Evolutionary conservation across 2,797 vertebrate genomes (phyloP).

Genomic region (Syngnathus rostellatus): DNA sequence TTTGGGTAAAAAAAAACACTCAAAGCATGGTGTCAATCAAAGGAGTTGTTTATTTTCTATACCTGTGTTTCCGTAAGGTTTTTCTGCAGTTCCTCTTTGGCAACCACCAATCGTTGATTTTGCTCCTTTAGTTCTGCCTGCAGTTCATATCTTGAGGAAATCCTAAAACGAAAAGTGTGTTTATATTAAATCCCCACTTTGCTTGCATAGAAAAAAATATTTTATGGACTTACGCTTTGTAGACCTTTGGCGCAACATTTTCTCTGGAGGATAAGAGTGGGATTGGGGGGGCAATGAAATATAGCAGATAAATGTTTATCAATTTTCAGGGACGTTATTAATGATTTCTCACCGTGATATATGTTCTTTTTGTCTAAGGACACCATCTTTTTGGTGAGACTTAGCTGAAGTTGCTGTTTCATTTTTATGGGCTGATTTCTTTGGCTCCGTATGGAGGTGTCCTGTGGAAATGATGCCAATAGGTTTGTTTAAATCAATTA

Average conservation of each 20-base stretch:
- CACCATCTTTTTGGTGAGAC: slow-evolving; percentile 23
- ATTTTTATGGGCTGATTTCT: slow-evolving; percentile 32
- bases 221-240: slow-evolving; percentile 51
- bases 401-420: slow-evolving; percentile 14
- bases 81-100: slow-evolving; percentile 69
- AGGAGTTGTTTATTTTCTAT: not conserved
- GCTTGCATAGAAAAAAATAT: not conserved
- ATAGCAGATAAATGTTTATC: not conserved
- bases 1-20: not conserved
- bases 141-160: slow-evolving; percentile 62
- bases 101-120: slow-evolving; percentile 68
- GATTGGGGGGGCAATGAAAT: not conserved
- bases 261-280: slow-evolving; percentile 40
- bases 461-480: slow-evolving; percentile 5
- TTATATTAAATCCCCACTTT: too few relatives aligned
- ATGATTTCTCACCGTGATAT: slow-evolving; percentile 30
- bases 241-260: slow-evolving; percentile 29
- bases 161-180: slow-evolving; percentile 34
- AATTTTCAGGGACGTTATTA: not conserved
- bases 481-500: not conserved
- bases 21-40: not conserved
- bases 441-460: slow-evolving; percentile 28
- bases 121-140: slow-evolving; percentile 76
- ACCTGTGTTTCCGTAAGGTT: slow-evolving; percentile 72
- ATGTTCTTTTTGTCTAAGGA: slow-evolving; percentile 50